phyloP scores from a whole-genome alignment of 2,113 vertebrate genomes.

The Aegypius monachus region DNA sequence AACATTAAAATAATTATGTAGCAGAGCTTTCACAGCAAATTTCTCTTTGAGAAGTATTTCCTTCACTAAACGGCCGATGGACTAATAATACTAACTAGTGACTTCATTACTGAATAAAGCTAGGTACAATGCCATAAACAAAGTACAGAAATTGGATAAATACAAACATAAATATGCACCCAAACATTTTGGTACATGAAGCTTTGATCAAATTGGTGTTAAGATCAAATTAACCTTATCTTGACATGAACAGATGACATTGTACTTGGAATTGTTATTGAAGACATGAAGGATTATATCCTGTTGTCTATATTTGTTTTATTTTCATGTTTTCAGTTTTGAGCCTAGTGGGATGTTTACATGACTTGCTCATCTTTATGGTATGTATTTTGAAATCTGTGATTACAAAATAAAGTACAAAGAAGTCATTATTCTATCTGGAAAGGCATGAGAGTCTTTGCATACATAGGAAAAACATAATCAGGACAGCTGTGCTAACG shows the following conservation, averaged over 20 bases:
- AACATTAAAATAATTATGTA: neutral
- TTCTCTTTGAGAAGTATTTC: neutral
- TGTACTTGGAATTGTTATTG: neutral
- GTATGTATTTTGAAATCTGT: neutral
- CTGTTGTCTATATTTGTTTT: neutral
- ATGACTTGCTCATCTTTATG: neutral
- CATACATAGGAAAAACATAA: neutral
- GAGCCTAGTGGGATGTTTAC: neutral
- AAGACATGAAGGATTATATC: neutral
- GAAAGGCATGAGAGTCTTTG: neutral
- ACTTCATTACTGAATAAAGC: neutral
- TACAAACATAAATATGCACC: neutral
- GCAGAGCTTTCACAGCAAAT: neutral
- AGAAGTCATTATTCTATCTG: neutral
- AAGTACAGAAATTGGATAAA: neutral
- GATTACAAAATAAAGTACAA: slow-evolving; percentile 1
- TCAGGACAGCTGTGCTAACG: neutral
- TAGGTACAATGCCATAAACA: neutral
- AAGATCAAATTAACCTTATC: neutral
- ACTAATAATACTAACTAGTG: neutral
- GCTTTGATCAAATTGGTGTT: neutral
- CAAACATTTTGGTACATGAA: neutral
- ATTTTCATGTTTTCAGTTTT: neutral
- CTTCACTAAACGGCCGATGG: neutral
- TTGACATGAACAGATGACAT: neutral